Evolutionary conservation across 1,140 invertebrate species (phyloP).

Genomic region (Capitella teleta): DNA sequence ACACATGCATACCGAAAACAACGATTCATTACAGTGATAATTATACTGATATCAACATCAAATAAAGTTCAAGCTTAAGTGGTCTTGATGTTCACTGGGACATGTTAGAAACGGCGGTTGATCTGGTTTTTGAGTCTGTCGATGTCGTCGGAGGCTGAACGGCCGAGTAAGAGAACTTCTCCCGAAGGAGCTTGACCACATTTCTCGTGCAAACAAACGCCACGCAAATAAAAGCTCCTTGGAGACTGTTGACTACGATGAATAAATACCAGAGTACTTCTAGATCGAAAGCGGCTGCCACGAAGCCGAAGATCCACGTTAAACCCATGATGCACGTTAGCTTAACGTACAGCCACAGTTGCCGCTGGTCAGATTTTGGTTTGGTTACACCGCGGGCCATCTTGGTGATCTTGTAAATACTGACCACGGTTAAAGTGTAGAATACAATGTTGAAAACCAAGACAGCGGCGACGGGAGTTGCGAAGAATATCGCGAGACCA

Average conservation of each 20-base stretch:
- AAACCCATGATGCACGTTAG: constrained; percentile 45
- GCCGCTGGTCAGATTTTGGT: constrained; percentile 20
- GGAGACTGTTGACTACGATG: constrained; percentile 40
- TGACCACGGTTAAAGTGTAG: constrained; percentile 42
- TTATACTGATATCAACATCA: too few relatives aligned
- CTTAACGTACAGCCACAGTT: constrained; percentile 44
- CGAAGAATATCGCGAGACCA: constrained; percentile 48
- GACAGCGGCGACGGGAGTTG: constrained; percentile 43
- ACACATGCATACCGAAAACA: too few relatives aligned
- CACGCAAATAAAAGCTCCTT: constrained; percentile 25
- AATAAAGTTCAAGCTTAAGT: too few relatives aligned
- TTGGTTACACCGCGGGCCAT: constrained; percentile 13
- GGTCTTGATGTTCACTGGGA: too few relatives aligned
- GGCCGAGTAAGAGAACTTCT: background rate
- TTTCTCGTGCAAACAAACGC: constrained; percentile 12
- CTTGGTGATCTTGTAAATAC: constrained; percentile 14
- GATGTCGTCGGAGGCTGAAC: background rate
- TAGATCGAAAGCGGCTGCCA: constrained; percentile 27
- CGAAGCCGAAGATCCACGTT: constrained; percentile 44
- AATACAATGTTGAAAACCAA: constrained; percentile 46
- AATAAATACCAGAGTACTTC: constrained; percentile 30
- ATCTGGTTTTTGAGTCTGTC: too few relatives aligned
- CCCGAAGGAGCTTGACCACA: background rate
- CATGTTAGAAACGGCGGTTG: too few relatives aligned
- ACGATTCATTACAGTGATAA: too few relatives aligned